These are phyloP conservation scores for Platyrinchus mystaceus DNA, from an alignment of 2,797 vertebrate species.

Conservation along the genomic window DNA sequence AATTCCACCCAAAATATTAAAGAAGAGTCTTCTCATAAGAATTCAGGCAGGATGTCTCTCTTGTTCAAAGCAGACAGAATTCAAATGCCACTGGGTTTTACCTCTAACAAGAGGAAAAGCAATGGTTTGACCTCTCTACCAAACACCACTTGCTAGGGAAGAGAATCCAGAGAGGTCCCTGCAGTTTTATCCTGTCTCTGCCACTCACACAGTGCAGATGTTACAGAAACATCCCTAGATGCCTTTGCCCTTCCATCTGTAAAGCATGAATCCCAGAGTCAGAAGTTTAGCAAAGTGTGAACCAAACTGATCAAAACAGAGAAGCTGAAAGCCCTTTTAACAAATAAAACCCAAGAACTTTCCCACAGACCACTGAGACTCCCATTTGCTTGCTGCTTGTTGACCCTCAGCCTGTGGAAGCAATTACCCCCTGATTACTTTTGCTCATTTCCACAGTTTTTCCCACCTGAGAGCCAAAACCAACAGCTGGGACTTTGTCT, in stretches of 20 bases:
- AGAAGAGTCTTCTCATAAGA: neutral
- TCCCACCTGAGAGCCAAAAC: neutral
- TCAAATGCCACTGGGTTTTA: neutral
- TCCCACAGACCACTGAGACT: neutral
- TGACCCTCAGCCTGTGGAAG: neutral
- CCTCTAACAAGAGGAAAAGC: neutral
- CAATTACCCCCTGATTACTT: neutral
- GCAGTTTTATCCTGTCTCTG: neutral
- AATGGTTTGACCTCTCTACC: neutral
- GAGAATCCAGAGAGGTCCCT: neutral
- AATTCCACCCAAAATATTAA: neutral
- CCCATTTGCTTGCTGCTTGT: neutral
- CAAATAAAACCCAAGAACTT: neutral
- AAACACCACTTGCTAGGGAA: neutral
- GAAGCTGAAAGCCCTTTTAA: neutral
- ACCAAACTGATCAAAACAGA: neutral
- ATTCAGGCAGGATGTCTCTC: neutral
- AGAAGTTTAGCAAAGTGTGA: neutral
- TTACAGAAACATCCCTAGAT: neutral
- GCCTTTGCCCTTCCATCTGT: neutral
- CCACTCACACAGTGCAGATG: fast-evolving
- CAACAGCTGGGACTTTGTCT: neutral
- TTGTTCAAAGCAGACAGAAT: neutral
- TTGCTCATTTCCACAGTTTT: neutral
- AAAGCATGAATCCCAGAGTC: neutral